Conservation (phyloP, 35 echinoderm and acorn worm genomes). For the Ophioderma brevispina region DNA sequence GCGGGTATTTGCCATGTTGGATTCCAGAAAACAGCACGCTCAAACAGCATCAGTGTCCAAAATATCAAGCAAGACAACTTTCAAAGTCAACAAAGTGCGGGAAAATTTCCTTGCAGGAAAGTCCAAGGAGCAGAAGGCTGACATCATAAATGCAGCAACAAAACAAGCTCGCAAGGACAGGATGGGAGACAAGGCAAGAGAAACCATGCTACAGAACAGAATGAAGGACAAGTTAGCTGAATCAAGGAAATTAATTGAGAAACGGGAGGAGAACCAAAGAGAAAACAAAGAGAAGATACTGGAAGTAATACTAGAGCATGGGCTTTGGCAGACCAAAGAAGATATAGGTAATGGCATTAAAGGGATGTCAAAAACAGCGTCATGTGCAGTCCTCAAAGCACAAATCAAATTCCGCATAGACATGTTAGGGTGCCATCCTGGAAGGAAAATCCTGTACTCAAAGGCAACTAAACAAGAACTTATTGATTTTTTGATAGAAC, state of each 20-base stretch:
- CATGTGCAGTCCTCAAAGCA: background rate
- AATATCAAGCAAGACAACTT: background rate
- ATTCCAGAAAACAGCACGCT: background rate
- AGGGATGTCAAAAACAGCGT: background rate
- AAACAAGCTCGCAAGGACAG: background rate
- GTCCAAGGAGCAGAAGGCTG: background rate
- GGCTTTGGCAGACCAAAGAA: background rate
- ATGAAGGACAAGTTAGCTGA: background rate
- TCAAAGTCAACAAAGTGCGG: constrained; percentile 17
- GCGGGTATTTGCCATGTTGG: constrained; percentile 3
- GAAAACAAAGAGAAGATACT: background rate
- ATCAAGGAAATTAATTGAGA: background rate
- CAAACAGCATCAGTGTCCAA: background rate
- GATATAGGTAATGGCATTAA: background rate
- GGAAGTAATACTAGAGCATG: background rate
- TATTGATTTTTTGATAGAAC: background rate
- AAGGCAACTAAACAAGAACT: background rate
- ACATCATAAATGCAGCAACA: background rate
- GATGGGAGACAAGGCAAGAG: background rate
- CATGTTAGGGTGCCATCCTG: background rate
- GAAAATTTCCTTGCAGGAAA: background rate
- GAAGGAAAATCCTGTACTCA: background rate
- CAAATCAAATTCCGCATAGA: background rate
- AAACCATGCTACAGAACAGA: background rate
- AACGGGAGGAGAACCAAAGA: background rate